A percentile compares a stretch with the other conserved stretches of the same genome.
Conservation (phyloP, 1,140 invertebrate genomes). For the Calosoma granatense region DNA sequence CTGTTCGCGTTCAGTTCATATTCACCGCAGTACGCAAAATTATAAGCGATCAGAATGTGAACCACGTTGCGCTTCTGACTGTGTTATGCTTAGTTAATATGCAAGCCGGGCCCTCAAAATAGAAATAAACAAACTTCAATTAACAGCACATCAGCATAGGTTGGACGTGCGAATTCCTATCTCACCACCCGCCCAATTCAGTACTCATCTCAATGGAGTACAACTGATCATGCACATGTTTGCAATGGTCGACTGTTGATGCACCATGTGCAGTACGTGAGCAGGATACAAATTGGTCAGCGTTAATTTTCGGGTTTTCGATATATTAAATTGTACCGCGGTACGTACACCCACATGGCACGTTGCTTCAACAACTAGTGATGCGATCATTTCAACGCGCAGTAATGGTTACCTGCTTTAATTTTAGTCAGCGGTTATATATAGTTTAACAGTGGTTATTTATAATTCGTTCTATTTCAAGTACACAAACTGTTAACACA, state of each 20-base stretch:
- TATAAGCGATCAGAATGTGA: too few species aligned
- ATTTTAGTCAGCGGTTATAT: background rate
- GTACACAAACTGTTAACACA: too few species aligned
- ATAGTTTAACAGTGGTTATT: background rate
- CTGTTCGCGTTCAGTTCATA: too few species aligned
- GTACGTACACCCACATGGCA: background rate
- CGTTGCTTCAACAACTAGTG: background rate
- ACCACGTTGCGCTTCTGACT: background rate
- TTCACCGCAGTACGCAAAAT: too few species aligned
- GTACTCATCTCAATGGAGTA: too few species aligned
- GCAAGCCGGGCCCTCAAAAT: conserved; percentile 12
- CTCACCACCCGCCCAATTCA: background rate
- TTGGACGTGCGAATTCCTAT: conserved; percentile 12
- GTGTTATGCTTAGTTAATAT: conserved; percentile 16
- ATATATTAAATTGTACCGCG: background rate
- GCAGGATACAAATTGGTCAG: background rate
- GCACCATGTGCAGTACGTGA: background rate
- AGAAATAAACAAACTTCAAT: conserved; percentile 25
- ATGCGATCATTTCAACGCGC: background rate
- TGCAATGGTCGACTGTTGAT: background rate
- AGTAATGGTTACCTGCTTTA: background rate
- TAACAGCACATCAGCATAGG: conserved; percentile 25
- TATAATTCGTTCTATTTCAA: background rate
- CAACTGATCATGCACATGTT: background rate
- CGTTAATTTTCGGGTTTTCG: background rate